Percentiles rank a stretch among this genome's conserved stretches.
Evolutionary conservation across 2,888 invertebrate species (phyloP).

Genomic region (Desoria tigrina): DNA sequence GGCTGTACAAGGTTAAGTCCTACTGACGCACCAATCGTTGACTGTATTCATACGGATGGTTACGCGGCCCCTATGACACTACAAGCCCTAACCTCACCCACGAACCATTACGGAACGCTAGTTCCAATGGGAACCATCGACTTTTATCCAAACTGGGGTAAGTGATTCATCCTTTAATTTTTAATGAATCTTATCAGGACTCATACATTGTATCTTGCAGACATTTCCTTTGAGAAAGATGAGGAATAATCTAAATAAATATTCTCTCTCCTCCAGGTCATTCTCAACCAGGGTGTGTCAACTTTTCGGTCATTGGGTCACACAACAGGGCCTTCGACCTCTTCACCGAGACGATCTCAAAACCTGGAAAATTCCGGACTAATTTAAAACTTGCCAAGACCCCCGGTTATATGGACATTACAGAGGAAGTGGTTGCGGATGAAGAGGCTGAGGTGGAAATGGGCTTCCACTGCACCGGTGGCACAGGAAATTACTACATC

Average conservation of each 20-base stretch:
- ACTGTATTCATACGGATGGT: slow-evolving; percentile 43
- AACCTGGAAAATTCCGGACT: slow-evolving; percentile 34
- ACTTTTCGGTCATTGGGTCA: slow-evolving; percentile 39
- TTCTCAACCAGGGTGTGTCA: slow-evolving; percentile 42
- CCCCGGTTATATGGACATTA: slow-evolving; percentile 41
- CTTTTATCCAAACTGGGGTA: slow-evolving; percentile 43
- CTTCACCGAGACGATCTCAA: slow-evolving; percentile 36
- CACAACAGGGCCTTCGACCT: slow-evolving; percentile 42
- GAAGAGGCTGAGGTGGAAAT: slow-evolving; percentile 40
- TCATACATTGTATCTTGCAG: too few species aligned
- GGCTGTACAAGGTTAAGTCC: slow-evolving; percentile 27
- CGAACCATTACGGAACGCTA: slow-evolving; percentile 40
- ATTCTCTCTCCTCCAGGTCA: slow-evolving; percentile 14
- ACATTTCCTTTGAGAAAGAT: neutral
- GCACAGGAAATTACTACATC: slow-evolving; percentile 33
- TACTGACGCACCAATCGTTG: slow-evolving; percentile 39
- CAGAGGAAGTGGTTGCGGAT: slow-evolving; percentile 26
- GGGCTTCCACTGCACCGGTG: slow-evolving; percentile 43
- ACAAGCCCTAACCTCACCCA: slow-evolving; percentile 42
- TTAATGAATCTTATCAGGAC: too few species aligned
- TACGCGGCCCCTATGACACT: slow-evolving; percentile 36
- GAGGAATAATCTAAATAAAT: neutral
- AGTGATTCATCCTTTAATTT: neutral
- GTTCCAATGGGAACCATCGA: slow-evolving; percentile 42
- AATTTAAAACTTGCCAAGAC: slow-evolving; percentile 30